Percentiles rank a stretch among this genome's conserved stretches.
Evolutionary conservation across 2,113 vertebrate genomes (phyloP).

Genomic region (Corydoras sp.): DNA sequence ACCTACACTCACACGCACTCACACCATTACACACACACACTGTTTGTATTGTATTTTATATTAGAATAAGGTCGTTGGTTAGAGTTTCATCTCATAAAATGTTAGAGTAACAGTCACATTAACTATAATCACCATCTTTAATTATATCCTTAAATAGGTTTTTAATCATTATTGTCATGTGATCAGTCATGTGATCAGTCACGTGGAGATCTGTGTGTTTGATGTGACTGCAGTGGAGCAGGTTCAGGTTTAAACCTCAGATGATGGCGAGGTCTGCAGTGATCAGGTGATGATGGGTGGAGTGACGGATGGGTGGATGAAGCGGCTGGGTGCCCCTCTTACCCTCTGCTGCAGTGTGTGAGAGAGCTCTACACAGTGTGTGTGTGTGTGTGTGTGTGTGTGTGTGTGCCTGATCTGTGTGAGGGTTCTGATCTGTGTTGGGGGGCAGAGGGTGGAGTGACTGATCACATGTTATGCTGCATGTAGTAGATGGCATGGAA

Average conservation of each 20-base stretch:
- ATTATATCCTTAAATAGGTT: too few species aligned
- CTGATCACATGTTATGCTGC: slow-evolving; percentile 76
- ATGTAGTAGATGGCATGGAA: slow-evolving; percentile 74
- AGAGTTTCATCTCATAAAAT: too few species aligned
- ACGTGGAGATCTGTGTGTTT: too few species aligned
- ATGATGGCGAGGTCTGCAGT: background rate
- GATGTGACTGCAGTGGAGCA: too few species aligned
- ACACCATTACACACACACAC: too few species aligned
- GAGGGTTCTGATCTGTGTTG: slow-evolving; percentile 66
- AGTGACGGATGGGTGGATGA: slow-evolving; percentile 34
- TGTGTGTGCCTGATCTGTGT: slow-evolving; percentile 68
- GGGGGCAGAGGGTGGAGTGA: slow-evolving; percentile 71
- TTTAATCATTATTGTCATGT: too few species aligned
- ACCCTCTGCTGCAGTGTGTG: slow-evolving; percentile 52
- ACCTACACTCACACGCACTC: slow-evolving; percentile 2
- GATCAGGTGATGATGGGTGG: background rate
- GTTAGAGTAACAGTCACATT: too few species aligned
- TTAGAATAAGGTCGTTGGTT: too few species aligned
- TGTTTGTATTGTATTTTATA: background rate
- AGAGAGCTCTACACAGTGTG: slow-evolving; percentile 55
- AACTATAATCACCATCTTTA: too few species aligned
- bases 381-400: slow-evolving; percentile 57
- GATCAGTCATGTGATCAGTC: too few species aligned
- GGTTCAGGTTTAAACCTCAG: background rate
- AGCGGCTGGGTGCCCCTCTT: slow-evolving; percentile 59